phyloP scores from a whole-genome alignment of 1,140 invertebrate genomes.

The Diabrotica undecimpunctata region DNA sequence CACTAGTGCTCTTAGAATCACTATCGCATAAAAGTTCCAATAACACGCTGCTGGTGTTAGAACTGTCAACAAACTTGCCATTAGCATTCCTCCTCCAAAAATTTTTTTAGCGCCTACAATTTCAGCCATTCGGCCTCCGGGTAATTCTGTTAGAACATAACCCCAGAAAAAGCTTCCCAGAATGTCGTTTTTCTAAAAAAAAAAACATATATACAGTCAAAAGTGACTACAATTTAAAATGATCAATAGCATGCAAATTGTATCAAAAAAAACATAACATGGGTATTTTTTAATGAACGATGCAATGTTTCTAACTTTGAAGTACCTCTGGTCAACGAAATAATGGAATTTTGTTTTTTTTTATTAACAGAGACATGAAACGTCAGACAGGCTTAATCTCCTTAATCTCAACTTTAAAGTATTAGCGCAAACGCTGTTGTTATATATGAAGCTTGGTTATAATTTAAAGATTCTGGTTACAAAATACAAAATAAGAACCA shows the following conservation, averaged over 20 bases:
- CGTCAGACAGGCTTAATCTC: too few relatives aligned
- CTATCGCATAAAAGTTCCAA: constrained; percentile 57
- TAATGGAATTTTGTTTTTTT: too few relatives aligned
- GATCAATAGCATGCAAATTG: neutral
- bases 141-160: constrained; percentile 82
- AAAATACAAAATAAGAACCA: too few relatives aligned
- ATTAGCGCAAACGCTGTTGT: too few relatives aligned
- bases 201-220: constrained; percentile 27
- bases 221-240: constrained; percentile 20
- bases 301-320: too few relatives aligned
- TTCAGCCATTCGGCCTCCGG: constrained; percentile 81
- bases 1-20: constrained; percentile 61
- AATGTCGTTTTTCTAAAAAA: constrained; percentile 66
- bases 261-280: too few relatives aligned
- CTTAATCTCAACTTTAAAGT: too few relatives aligned
- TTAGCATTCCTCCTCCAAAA: constrained; percentile 79
- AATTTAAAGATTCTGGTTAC: too few relatives aligned
- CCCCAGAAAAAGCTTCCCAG: constrained; percentile 88
- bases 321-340: too few relatives aligned
- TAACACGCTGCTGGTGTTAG: constrained; percentile 73
- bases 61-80: constrained; percentile 77
- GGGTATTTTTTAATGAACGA: too few relatives aligned
- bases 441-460: too few relatives aligned
- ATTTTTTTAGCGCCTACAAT: constrained; percentile 76
- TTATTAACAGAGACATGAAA: too few relatives aligned